Evolutionary conservation across 2,888 invertebrate genomes (phyloP), one percentile per base, ranked within the genome.

Genomic region (Drosophila cognata): DNA sequence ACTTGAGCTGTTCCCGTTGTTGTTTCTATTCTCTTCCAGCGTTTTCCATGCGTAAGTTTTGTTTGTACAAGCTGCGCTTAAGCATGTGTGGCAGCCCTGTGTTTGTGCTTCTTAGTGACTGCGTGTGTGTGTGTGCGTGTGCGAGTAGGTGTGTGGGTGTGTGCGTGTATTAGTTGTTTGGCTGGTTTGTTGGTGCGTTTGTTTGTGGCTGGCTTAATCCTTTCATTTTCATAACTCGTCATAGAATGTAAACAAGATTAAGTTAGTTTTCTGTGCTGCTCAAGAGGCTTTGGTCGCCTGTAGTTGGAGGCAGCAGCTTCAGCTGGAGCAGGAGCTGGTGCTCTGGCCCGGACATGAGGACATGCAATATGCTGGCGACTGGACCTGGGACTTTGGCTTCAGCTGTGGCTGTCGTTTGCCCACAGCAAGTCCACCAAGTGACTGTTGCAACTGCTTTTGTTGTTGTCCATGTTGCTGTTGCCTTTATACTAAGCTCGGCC

Each of bases 201-300:
- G 88, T 80, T 90, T 87, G 82, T 88, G 84, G 87, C 87, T 71
- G 81, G 82, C 81, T 87, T 84, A 90, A 88, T 87, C 88, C 89
- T 87, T 89, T 88, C 88, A 88, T 90, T 90, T 90, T 88, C 88
- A 88, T 88, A 88, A 90, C 90, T 88, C 89, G 90, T 84, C 89
- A 89, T 87, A 89, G 88, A 89, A 87, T 88, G 88, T 88, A 89
- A 89, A 88, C 88, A 88, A 90, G 90, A 90, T 89, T 90, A 90
- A 82, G 85, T 89, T 88, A 87, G 82, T 82, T 90, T 84, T 90
- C 88, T 81, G 74, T 87, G 81, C 77, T 84, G 78, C 87, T 87
- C 84, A 90, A 90, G 90, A 88, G 87, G 89, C 87, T 90, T 87
- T 88, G 63, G 65, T 68, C 71, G 73, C 76, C 59, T 59, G 46